These are phyloP conservation scores for Mesodorylaimus sp. DNA, from an alignment of 2,888 invertebrate genomes.

Conservation along the genomic window DNA sequence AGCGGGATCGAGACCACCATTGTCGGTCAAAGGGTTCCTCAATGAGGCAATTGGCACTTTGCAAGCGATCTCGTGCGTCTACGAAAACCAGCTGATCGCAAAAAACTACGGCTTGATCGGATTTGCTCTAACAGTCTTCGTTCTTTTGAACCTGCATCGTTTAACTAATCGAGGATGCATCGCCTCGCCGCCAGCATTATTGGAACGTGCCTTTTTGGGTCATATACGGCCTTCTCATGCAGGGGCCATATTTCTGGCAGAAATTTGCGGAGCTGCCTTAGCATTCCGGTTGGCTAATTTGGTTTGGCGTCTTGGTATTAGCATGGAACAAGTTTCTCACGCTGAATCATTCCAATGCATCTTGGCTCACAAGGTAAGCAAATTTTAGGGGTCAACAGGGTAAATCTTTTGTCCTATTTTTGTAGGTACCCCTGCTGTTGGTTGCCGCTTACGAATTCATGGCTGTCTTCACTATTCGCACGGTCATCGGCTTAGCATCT, in stretches of 20 bases:
- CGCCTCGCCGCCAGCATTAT: conserved; percentile 18
- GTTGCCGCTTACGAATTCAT: not conserved
- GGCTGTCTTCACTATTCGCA: not conserved
- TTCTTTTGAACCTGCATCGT: conserved; percentile 13
- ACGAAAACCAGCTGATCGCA: conserved; percentile 24
- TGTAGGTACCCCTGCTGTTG: not conserved
- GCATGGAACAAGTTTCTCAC: conserved; percentile 16
- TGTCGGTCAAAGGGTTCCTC: not conserved
- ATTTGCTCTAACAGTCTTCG: conserved; percentile 19
- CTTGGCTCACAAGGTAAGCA: conserved; percentile 19
- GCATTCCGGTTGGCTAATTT: conserved; percentile 19
- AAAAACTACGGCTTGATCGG: conserved; percentile 21
- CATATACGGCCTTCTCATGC: conserved; percentile 7
- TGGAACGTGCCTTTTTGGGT: conserved; percentile 16
- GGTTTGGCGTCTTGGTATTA: conserved; percentile 20
- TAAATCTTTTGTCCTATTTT: not conserved
- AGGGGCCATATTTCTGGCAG: not conserved
- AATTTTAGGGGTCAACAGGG: not conserved
- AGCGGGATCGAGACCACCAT: not conserved
- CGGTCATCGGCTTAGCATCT: not conserved
- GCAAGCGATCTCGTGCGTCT: conserved; percentile 27
- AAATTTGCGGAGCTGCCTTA: conserved; percentile 4
- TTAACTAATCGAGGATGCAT: conserved; percentile 21
- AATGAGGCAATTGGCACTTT: not conserved
- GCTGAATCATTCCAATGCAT: conserved; percentile 16